phyloP scores from a whole-genome alignment of 2,113 vertebrate genomes.

The Corythornis cristatus region DNA sequence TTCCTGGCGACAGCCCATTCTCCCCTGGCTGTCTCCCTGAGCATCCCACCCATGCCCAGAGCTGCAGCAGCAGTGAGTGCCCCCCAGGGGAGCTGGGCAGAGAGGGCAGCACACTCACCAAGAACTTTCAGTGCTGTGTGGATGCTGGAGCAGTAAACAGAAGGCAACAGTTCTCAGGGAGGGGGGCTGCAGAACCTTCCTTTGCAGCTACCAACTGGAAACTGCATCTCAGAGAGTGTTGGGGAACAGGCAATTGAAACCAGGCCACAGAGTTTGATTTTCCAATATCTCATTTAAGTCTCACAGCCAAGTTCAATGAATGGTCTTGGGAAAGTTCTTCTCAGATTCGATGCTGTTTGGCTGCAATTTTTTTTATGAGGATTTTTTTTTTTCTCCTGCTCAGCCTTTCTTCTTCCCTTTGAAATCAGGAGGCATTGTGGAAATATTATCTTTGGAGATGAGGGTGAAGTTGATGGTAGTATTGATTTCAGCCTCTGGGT shows the following conservation, averaged over 20 bases:
- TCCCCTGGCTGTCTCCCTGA: not conserved
- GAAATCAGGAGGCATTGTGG: not conserved
- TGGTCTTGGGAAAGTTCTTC: slow-evolving; percentile 6
- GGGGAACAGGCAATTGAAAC: slow-evolving; percentile 9
- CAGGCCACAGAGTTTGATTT: slow-evolving; percentile 9
- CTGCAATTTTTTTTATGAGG: not conserved
- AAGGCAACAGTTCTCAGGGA: not conserved
- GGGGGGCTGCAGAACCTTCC: not conserved
- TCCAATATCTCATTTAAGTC: slow-evolving; percentile 59
- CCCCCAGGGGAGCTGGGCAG: rapidly evolving
- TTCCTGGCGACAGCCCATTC: no score
- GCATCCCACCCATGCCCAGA: no score
- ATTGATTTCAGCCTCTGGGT: slow-evolving; percentile 34
- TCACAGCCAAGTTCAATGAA: slow-evolving; percentile 29
- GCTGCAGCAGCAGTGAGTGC: rapidly evolving
- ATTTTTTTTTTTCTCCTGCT: not conserved
- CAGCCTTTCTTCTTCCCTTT: not conserved
- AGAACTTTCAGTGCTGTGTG: not conserved
- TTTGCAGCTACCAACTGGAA: not conserved
- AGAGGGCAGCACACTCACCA: rapidly evolving
- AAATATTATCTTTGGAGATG: slow-evolving; percentile 48
- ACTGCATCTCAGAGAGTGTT: not conserved
- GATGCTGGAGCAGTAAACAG: not conserved
- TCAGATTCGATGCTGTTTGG: not conserved
- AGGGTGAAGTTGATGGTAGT: not conserved